phyloP scores from a whole-genome alignment of 2,113 vertebrate species.

The Erinaceus europaeus region DNA sequence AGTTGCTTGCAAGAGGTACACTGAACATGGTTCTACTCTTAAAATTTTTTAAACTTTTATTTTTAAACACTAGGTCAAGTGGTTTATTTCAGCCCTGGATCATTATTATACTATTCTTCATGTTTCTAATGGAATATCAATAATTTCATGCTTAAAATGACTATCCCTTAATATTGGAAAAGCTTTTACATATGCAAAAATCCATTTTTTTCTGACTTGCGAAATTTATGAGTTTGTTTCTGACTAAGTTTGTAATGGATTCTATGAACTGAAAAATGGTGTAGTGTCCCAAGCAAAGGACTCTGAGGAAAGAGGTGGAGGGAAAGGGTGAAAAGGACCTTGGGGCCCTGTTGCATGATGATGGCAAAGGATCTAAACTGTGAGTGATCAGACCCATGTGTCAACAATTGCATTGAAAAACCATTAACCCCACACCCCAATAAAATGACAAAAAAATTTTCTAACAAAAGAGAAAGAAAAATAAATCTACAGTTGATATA shows the following conservation, averaged over 20 bases:
- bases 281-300: too few relatives aligned
- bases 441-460: too few relatives aligned
- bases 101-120: background rate
- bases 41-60: background rate
- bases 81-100: background rate
- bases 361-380: too few relatives aligned
- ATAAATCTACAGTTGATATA: background rate
- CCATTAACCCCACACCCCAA: too few relatives aligned
- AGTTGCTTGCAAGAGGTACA: background rate
- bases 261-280: constrained; percentile 3
- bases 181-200: constrained; percentile 12
- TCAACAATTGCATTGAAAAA: too few relatives aligned
- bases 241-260: background rate
- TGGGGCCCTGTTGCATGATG: too few relatives aligned
- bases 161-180: background rate
- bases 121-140: background rate
- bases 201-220: constrained; percentile 14
- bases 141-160: constrained; percentile 35
- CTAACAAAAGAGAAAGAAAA: too few relatives aligned
- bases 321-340: too few relatives aligned
- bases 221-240: background rate
- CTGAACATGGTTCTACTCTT: background rate
- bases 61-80: constrained; percentile 22
- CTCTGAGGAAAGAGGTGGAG: too few relatives aligned
- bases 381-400: too few relatives aligned